phyloP scores from a whole-genome alignment of 2,888 invertebrate genomes.

The Yponomeuta cagnagella region DNA sequence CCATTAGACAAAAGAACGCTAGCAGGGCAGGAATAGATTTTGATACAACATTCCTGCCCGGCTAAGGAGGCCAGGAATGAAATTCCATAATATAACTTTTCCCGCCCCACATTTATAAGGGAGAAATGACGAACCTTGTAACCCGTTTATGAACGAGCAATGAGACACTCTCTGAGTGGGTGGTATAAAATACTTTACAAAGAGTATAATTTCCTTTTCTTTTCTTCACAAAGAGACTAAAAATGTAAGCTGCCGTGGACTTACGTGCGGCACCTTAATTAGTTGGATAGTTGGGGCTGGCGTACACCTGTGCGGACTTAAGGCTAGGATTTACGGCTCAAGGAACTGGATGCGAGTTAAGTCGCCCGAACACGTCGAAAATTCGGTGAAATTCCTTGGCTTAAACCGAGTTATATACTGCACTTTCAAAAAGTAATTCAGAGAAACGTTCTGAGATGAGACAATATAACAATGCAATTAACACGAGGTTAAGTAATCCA shows the following conservation, averaged over 20 bases:
- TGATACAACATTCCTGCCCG: too few species aligned
- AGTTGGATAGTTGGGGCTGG: conserved; percentile 35
- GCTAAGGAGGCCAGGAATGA: too few species aligned
- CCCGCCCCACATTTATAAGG: too few species aligned
- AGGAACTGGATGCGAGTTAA: conserved; percentile 27
- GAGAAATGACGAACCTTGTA: too few species aligned
- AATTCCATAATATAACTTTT: too few species aligned
- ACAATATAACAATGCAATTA: neutral
- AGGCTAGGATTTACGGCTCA: conserved; percentile 43
- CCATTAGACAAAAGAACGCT: too few species aligned
- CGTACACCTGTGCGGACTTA: conserved; percentile 16
- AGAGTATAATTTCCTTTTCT: neutral
- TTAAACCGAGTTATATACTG: neutral
- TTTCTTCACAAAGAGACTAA: neutral
- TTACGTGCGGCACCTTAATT: conserved; percentile 55
- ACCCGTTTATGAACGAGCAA: too few species aligned
- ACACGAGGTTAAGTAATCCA: neutral
- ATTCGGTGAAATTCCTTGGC: neutral
- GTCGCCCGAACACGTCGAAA: conserved; percentile 16
- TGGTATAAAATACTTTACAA: neutral
- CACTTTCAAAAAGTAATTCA: neutral
- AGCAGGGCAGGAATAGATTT: too few species aligned
- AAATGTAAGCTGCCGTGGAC: conserved; percentile 27
- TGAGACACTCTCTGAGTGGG: too few species aligned
- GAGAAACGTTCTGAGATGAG: neutral